Evolutionary conservation across 2,113 vertebrate genomes (phyloP).

Genomic region (Monopterus albus): DNA sequence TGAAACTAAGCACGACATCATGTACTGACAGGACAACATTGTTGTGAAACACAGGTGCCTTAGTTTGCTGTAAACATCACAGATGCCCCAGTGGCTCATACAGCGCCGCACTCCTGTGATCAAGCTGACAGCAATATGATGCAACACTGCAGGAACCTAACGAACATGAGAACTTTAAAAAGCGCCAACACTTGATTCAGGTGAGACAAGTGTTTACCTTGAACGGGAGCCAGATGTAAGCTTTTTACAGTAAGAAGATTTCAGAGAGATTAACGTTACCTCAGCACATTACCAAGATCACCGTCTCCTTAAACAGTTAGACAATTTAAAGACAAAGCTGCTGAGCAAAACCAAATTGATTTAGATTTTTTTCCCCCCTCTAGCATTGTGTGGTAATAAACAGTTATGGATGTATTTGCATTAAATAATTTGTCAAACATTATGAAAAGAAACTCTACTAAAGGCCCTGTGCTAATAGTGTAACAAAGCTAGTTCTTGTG

Average conservation of each 20-base stretch:
- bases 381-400: neutral
- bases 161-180: conserved; percentile 1
- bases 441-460: neutral
- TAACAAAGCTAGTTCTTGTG: conserved; percentile 6
- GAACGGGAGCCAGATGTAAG: no score
- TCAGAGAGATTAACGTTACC: conserved; percentile 75
- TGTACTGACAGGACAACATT: neutral
- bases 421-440: neutral
- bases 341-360: neutral
- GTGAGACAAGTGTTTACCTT: no score
- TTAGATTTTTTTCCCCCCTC: neutral
- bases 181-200: conserved; percentile 6
- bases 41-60: no score
- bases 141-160: neutral
- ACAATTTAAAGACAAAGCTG: conserved; percentile 9
- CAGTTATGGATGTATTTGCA: neutral
- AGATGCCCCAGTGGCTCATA: neutral
- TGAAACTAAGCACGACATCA: conserved; percentile 9
- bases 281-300: conserved; percentile 36
- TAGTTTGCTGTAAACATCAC: neutral
- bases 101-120: neutral
- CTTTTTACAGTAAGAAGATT: conserved; percentile 82
- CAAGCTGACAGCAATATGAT: neutral
- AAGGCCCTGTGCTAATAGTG: conserved; percentile 10
- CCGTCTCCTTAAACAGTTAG: conserved; percentile 28